Evolutionary conservation across 1,140 invertebrate genomes (phyloP), one percentile per base, ranked within the genome.

Genomic region (Drosophila asahinai): DNA sequence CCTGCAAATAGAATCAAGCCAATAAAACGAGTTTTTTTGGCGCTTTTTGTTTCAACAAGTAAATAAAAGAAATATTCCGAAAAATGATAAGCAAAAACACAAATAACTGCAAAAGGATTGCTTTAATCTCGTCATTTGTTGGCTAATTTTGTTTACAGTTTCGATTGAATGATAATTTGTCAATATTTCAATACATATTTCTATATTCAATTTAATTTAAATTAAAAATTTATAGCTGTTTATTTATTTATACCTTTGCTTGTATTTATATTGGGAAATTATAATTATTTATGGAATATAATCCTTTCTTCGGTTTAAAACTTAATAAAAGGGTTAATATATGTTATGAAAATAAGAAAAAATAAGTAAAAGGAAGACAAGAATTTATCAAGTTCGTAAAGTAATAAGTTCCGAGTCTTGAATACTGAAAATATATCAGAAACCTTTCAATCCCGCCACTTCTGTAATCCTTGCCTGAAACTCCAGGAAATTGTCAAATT

Each of bases 1-100:
- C 33, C 49, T 22, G 40, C 68, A 73, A 71, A 61, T 52, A 43
- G 49, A 75, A 54, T 75, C 40, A 63, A 42, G 52, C 48, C 40
- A 45, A 60, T 49, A 48, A 60, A 57, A 40, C 19, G 19, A 36
- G 36, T 38, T 38, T 22, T 3, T 15, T 22, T 3, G 17, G 0
- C 14, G 3, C 2, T 40, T 55, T 55, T 55, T 22, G 8, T 55
- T 55, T 55, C 9, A 22, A 6, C 8, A n/a, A 25, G 33, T 36
- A 40, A 33, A 51, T 5, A 51, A 7, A 51, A 30, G 17, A 7
- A 40, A 4, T 30, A 30, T 30, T 6, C 5, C 27, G 6, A 25
- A 25, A 58, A 58, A n/a, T 42, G 4, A 30, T 30, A 22, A 61
- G 33, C 17, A 22, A 51, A 51, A 61, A 61, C 3, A 17, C 1